Evolutionary conservation across 2,113 vertebrate genomes (phyloP), one percentile per base, ranked within the genome.

Genomic region (Malurus melanocephalus): DNA sequence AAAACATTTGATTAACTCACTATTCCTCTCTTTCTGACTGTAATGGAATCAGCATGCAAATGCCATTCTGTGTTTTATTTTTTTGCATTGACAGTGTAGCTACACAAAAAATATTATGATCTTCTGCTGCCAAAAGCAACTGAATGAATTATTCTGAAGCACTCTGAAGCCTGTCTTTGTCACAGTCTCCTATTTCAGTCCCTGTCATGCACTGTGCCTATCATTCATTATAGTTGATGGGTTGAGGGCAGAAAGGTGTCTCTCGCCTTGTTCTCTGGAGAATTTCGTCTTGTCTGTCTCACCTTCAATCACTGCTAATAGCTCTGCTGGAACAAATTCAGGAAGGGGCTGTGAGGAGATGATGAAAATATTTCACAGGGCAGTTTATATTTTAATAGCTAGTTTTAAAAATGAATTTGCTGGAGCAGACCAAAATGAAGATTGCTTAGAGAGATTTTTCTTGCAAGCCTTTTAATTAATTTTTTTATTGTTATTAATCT

Each of bases 301-400:
- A 95, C 88, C 97, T 98, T 98, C 97, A 98, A 97, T 98, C 97
- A 98, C 86, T 67, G 91, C 97, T 98, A 99, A 99, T 98, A 98
- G 98, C 97, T 96, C 77, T 94, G 95, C 92, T 98, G 98, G 98
- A 98, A 96, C 87, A 88, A 74, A 93, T 87, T 98, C 98, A 98
- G 95, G 92, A 90, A 91, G 90, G 79, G 73, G 57, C 77, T 91
- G 82, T 45, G 78, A 89, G 91, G 85, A 93, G 91, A 90, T 72
- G 92, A 66, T 91, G 89, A 89, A 95, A 93, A 92, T 94, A 94
- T 95, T 97, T 96, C 90, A 90, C 80, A 75, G 86, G 59, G 46
- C 69, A 59, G 80, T 96, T 96, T 91, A 60, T 92, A 95, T 92
- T 97, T 94, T 95, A 93, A 89, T 94, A 92, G 89, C 77, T 80